phyloP scores from a whole-genome alignment of 2,797 vertebrate genomes.

The Gymnoscopelus braueri region DNA sequence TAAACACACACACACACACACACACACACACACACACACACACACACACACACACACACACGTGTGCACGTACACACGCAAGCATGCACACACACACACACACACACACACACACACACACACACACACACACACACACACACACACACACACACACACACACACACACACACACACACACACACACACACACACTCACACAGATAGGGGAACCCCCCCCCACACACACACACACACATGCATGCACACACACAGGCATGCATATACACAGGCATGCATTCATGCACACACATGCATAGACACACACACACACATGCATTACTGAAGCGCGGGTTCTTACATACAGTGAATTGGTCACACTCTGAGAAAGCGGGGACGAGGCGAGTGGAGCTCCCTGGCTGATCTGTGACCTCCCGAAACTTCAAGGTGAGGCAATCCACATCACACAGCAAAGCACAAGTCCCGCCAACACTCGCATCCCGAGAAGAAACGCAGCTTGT shows the following conservation, averaged over 20 bases:
- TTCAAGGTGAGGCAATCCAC: conserved; percentile 49
- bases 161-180: conserved; percentile 6
- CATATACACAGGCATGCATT: too few relatives aligned
- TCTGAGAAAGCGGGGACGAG: conserved; percentile 26
- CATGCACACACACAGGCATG: not conserved
- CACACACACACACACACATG: not conserved
- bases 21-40: not conserved
- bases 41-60: conserved; percentile 19
- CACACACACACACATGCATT: conserved; percentile 17
- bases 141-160: too few relatives aligned
- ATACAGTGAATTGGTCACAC: conserved; percentile 28
- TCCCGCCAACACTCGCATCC: conserved; percentile 49
- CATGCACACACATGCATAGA: not conserved
- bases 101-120: not conserved
- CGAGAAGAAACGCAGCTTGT: not conserved
- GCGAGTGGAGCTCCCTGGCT: conserved; percentile 28
- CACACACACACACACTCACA: not conserved
- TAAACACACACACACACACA: not conserved
- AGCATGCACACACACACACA: too few relatives aligned
- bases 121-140: not conserved
- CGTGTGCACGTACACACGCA: not conserved
- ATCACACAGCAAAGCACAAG: conserved; percentile 33
- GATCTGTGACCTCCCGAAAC: conserved; percentile 48
- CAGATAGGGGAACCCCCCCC: not conserved
- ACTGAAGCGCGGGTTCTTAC: conserved; percentile 57